Evolutionary conservation across 2,888 invertebrate genomes (phyloP).

Genomic region (Dioctria rufipes): DNA sequence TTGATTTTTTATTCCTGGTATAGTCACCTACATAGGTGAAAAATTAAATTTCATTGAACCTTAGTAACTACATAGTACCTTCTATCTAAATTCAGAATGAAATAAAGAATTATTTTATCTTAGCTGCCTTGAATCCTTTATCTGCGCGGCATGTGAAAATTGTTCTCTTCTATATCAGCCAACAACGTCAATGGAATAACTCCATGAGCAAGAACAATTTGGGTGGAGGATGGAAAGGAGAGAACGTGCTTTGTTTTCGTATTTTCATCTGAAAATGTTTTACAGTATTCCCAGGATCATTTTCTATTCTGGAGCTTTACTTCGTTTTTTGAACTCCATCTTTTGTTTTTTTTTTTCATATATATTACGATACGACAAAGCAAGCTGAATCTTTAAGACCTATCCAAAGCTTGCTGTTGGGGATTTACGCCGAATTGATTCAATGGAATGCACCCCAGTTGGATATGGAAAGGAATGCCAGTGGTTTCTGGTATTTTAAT

Average conservation of each 20-base stretch:
- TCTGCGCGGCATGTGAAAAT: too few species aligned
- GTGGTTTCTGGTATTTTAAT: slow-evolving; percentile 39
- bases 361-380: not conserved
- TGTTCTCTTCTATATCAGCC: too few species aligned
- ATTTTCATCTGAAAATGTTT: slow-evolving; percentile 1
- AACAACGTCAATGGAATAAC: too few species aligned
- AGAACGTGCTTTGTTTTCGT: slow-evolving; percentile 10
- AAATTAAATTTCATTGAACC: too few species aligned
- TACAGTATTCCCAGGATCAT: not conserved
- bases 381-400: not conserved
- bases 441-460: slow-evolving; percentile 11
- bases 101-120: too few species aligned
- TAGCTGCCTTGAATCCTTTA: too few species aligned
- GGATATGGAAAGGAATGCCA: slow-evolving; percentile 25
- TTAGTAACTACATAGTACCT: too few species aligned
- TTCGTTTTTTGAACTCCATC: not conserved
- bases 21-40: too few species aligned
- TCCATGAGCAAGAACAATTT: not conserved
- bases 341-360: slow-evolving; percentile 1
- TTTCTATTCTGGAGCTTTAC: slow-evolving; percentile 4
- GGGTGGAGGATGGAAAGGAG: too few species aligned
- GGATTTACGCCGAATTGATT: slow-evolving; percentile 17
- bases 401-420: not conserved
- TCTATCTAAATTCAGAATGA: too few species aligned
- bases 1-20: too few species aligned